Base-by-base conservation (phyloP, 2,113 vertebrate genomes). In the Spilogale gracilis region DNA sequence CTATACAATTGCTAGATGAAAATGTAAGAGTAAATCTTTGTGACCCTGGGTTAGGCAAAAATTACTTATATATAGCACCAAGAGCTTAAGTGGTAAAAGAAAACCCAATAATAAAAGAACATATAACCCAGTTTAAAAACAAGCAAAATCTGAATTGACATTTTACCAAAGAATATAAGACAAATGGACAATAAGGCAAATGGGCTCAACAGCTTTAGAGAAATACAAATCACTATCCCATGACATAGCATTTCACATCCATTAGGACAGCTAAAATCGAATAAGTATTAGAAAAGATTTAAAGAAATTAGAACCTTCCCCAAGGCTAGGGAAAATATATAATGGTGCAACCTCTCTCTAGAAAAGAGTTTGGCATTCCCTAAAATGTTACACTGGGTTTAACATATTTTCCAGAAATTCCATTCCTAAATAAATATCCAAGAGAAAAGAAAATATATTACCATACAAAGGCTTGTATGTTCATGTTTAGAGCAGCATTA, bases 141-240 rank as follows among this genome's bases (percentile, higher is more conserved):
- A 92, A 21, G 23, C n/a, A 81, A 92, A 89, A 89, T 67, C 0
- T 67, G 6, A 84, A 73, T 5, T 79, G 48, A 52, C 6, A 87
- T 21, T 74, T 93, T 54, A 56, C 32, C 20, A 65, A 91, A 78
- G 79, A 92, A 87, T 25, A 50, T 16, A 82, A 38, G 38, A 74
- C 71, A 94, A 54, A 88, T 67, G 10, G 14, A 5, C 45, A 80
- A 45, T 48, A 61, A 85, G 14, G 14, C 20, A 16, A 38, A 71
- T 27, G 20, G 9, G 23, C 8, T 74, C 32, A 45, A 60, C 6
- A 67, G 76, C 48, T 80, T 52, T 43, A 79, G 13, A 83, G 52
- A 89, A 94, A 91, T 23, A n/a, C 32, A 95, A 95, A 90, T 43
- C 38, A 93, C 76, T 87, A 91, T n/a, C 60, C 93, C 27, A 20